Conservation (phyloP, 2,113 vertebrate species). For the Gallinago jamesoni region DNA sequence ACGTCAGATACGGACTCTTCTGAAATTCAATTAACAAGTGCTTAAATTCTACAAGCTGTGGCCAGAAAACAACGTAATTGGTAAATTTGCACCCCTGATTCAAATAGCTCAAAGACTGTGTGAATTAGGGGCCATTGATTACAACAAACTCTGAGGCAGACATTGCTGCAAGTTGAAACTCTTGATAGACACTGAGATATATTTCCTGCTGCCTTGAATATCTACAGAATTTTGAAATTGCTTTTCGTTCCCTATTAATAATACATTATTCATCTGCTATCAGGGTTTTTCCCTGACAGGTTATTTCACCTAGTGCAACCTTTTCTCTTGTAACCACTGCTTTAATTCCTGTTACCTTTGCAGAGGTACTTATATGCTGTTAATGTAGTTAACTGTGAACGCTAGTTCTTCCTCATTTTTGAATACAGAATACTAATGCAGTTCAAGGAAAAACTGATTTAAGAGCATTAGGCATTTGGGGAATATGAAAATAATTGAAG, state of each 20-base stretch:
- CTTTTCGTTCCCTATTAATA: neutral
- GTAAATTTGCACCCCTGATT: neutral
- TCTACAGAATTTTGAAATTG: neutral
- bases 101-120: neutral
- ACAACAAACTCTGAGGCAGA: neutral
- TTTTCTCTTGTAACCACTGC: neutral
- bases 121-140: neutral
- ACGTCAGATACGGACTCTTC: neutral
- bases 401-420: neutral
- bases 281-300: neutral
- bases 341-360: neutral
- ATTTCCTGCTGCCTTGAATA: neutral
- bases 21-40: neutral
- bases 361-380: neutral
- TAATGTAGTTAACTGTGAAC: neutral
- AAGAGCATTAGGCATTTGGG: neutral
- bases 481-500: neutral
- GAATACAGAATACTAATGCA: neutral
- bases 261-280: neutral
- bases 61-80: neutral
- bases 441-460: neutral
- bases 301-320: neutral
- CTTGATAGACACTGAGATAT: rapidly evolving
- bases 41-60: neutral
- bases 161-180: neutral